Evolutionary conservation across 2,113 vertebrate genomes (phyloP).

Genomic region (Phrynosoma blainvillii): DNA sequence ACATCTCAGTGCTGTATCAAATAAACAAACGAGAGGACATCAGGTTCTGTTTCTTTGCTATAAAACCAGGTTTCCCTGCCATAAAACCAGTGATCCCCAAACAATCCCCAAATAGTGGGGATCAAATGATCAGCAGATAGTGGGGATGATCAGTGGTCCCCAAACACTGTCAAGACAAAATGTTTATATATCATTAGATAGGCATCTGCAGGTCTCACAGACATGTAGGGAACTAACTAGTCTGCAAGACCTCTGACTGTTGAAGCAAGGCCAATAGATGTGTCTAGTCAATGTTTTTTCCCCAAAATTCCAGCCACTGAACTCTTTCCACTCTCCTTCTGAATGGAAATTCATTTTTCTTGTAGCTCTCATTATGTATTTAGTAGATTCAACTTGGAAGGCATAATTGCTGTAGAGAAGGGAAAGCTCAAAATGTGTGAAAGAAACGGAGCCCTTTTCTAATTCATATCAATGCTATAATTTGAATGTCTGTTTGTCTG

Average conservation of each 20-base stretch:
- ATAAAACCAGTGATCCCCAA: neutral
- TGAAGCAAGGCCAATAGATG: neutral
- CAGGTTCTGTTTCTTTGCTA: neutral
- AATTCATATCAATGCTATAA: too few relatives aligned
- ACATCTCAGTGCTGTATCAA: constrained; percentile 52
- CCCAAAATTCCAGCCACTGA: rapidly evolving
- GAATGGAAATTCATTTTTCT: constrained; percentile 1
- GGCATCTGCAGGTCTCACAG: neutral
- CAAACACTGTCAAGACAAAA: neutral
- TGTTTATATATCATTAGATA: neutral
- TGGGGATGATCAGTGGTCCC: neutral
- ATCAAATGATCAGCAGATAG: too few relatives aligned
- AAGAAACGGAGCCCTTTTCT: neutral
- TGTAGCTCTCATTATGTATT: constrained; percentile 5
- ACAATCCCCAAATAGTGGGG: too few relatives aligned
- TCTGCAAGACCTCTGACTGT: neutral
- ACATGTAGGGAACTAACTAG: neutral
- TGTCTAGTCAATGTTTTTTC: neutral
- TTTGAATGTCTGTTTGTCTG: too few relatives aligned
- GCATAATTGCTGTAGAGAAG: neutral
- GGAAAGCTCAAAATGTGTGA: neutral
- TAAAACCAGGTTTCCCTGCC: neutral
- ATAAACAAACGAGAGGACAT: constrained; percentile 47
- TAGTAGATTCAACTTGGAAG: constrained; percentile 11
- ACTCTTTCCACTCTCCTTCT: constrained; percentile 20